phyloP scores from a whole-genome alignment of 2,888 invertebrate genomes.

The Lasioglossum oenotherae region DNA sequence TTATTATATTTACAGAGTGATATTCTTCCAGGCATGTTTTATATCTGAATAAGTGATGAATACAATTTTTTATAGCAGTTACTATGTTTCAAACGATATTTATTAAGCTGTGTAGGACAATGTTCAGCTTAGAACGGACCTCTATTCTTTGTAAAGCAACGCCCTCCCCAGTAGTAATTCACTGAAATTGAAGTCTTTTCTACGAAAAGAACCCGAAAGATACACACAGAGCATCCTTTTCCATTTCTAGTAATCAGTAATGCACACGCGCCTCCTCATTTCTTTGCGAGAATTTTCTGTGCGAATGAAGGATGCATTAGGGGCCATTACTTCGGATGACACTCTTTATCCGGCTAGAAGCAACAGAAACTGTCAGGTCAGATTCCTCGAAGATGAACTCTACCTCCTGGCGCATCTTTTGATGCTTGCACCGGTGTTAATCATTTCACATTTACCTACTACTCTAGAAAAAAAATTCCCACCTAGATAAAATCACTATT shows the following conservation, averaged over 20 bases:
- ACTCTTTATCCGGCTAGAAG: conserved; percentile 29
- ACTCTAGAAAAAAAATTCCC: background rate
- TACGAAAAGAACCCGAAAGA: conserved; percentile 6
- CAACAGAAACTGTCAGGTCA: conserved; percentile 27
- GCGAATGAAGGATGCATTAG: conserved; percentile 44
- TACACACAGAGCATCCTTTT: conserved; percentile 11
- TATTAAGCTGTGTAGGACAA: no score
- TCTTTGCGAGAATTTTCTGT: conserved; percentile 35
- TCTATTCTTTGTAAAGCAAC: background rate
- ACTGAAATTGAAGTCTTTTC: background rate
- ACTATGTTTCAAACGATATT: no score
- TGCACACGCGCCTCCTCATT: conserved; percentile 44
- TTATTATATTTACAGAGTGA: no score
- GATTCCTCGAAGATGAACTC: conserved; percentile 40
- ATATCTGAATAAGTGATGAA: no score
- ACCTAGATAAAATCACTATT: background rate
- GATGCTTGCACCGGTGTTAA: conserved; percentile 27
- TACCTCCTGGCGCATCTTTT: conserved; percentile 9
- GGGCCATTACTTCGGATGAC: conserved; percentile 60
- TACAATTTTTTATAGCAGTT: no score
- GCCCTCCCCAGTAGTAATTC: background rate
- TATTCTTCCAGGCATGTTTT: no score
- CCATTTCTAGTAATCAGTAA: conserved; percentile 51
- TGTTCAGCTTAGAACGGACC: background rate
- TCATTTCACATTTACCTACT: conserved; percentile 31